Evolutionary conservation across 2,888 invertebrate genomes (phyloP).

Genomic region (Hylaea fasciaria): DNA sequence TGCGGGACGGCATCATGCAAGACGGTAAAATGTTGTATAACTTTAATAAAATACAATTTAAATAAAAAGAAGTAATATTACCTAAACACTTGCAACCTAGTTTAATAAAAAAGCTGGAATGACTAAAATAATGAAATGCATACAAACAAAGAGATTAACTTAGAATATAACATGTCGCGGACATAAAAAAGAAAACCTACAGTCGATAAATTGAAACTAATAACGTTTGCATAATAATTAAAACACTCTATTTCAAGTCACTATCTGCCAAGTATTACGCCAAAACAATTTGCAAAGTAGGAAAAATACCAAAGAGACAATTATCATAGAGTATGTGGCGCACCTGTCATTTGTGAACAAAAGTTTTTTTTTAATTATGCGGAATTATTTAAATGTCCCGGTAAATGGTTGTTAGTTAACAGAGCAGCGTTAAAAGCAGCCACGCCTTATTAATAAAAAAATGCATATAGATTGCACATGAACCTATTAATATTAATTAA

Average conservation of each 20-base stretch:
- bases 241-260: slow-evolving; percentile 18
- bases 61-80: not conserved
- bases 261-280: slow-evolving; percentile 33
- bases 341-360: slow-evolving; percentile 39
- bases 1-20: slow-evolving; percentile 52
- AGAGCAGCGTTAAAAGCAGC: slow-evolving; percentile 31
- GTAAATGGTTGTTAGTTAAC: slow-evolving; percentile 39
- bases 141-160: not conserved
- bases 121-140: too few relatives aligned
- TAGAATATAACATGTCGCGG: not conserved
- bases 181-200: slow-evolving; percentile 13
- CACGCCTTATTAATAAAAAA: slow-evolving; percentile 51
- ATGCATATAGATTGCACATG: slow-evolving; percentile 35
- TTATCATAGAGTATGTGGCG: slow-evolving; percentile 26
- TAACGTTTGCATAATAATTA: slow-evolving; percentile 23
- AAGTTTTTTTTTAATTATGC: slow-evolving; percentile 50
- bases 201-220: slow-evolving; percentile 23
- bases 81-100: too few relatives aligned
- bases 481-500: slow-evolving; percentile 42
- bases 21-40: slow-evolving; percentile 10
- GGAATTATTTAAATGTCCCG: slow-evolving; percentile 59
- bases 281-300: slow-evolving; percentile 41
- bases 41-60: not conserved
- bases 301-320: slow-evolving; percentile 33
- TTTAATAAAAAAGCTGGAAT: too few relatives aligned